Evolutionary conservation across 64 coral and sea anemone species (phyloP).

Genomic region (Platygyra sinensis): DNA sequence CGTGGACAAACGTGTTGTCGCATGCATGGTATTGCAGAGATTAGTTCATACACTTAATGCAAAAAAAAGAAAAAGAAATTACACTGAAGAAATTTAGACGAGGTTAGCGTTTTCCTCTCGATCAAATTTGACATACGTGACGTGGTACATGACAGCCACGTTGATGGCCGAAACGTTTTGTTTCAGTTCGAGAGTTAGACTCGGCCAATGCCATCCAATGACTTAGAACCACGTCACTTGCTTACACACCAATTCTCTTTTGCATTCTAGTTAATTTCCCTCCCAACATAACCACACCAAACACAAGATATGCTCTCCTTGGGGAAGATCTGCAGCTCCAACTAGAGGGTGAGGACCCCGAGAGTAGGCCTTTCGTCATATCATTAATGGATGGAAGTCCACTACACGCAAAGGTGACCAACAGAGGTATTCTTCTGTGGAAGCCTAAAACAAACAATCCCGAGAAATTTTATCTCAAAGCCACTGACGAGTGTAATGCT

Average conservation of each 20-base stretch:
- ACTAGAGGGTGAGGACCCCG: slow-evolving; percentile 7
- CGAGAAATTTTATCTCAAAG: slow-evolving; percentile 33
- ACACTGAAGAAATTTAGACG: too few relatives aligned
- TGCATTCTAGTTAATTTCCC: not conserved
- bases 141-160: too few relatives aligned
- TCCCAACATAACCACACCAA: not conserved
- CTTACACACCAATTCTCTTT: not conserved
- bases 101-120: too few relatives aligned
- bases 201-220: too few relatives aligned
- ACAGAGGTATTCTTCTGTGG: not conserved
- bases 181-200: too few relatives aligned
- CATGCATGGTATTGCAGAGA: too few relatives aligned
- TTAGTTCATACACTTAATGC: too few relatives aligned
- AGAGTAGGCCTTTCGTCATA: not conserved
- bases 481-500: slow-evolving; percentile 65
- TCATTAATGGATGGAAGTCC: not conserved
- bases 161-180: too few relatives aligned
- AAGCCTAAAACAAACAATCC: not conserved
- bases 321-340: not conserved
- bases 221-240: too few relatives aligned
- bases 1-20: not conserved
- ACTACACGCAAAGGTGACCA: not conserved
- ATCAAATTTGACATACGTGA: too few relatives aligned
- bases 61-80: too few relatives aligned
- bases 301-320: not conserved